Base-by-base conservation (phyloP, 2,113 vertebrate genomes). In the Vireo altiloquus region DNA sequence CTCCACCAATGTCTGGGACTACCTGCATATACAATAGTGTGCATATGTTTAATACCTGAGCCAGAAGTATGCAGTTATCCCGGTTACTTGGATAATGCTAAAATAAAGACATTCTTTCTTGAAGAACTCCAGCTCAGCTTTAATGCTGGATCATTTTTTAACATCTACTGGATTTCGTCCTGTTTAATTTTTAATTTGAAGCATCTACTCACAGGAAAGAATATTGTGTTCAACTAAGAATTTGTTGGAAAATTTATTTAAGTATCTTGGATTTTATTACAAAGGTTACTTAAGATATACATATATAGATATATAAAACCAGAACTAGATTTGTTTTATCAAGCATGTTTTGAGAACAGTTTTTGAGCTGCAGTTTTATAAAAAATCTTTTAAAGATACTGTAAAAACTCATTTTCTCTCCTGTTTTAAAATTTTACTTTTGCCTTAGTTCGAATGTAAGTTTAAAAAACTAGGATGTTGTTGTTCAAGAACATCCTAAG, bases 71-170 rank as follows among this genome's bases (percentile, higher is more conserved):
- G 28, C 46, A 80, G 28, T n/a, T 90, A 56, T 31, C 52, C 14
- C 0, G 0, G 17, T 85, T 46, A 90, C 25, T 53, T 77, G 27
- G n/a, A 75, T 9, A 71, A 76, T 2, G 2, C 13, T 31, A 52
- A 81, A 84, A 89, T 23, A 82, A 69, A 87, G 57, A n/a, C 10
- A 37, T 46, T 14, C 12, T 42, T 79, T 75, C 49, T 27, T 60
- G 19, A 91, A 64, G 33, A 87, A 50, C 17, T 77, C 46, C 15
- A 63, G 22, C 22, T 83, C 28, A 72, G 5, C 6, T 74, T 31
- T 20, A 72, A 88, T 5, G 7, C 24, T 66, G 75, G 9, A 65
- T 42, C 13, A 39, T 10, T 54, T 66, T 56, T 50, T 20, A 72
- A 59, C 8, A 37, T 56, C 52, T 63, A 47, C 24, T 13, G 54